Base-by-base conservation (phyloP, 2,888 invertebrate genomes). In the Dasysyrphus albostriatus region DNA sequence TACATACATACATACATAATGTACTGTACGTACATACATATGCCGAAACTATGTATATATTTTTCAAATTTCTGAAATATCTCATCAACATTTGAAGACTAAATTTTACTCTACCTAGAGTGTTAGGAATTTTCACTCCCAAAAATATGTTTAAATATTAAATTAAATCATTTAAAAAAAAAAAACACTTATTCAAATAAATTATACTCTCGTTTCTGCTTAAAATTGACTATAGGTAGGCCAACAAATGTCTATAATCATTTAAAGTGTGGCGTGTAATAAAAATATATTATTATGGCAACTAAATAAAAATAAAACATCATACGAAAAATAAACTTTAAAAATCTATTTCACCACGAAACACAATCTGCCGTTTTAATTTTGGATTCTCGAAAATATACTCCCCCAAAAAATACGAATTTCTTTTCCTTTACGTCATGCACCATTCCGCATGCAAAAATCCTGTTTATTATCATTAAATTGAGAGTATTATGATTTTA, bases 301-400 rank as follows among this genome's bases (percentile, higher is more conserved):
- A 65, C 44, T 47, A 51, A 67, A 37, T 51, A 67, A 49, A 67
- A 67, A 67, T 51, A 67, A 51, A 61, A 14, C 61, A 61, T 8
- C 51, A 7, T 51, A 67, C 34, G 32, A 32, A n/a, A 16, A 65
- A 32, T 6, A 32, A 19, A 58, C 34, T 16, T 61, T 61, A 32
- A 19, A 42, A 49, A 67, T 51, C 51, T 51, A 67, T 67, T 67
- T 67, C 67, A 67, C 67, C 34, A 67, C 67, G 67, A 51, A 67
- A 67, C 37, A 67, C 67, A 67, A 67, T 67, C 51, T 67, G 67
- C 51, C 51, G 67, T 67, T 67, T 67, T 67, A 67, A 67, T 67
- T 67, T 67, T 67, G 67, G 67, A 51, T 51, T 67, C 37, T 37
- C 34, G 12, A 67, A 54, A 67, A 67, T 67, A 65, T 47, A 24